Conservation (phyloP, 2,113 vertebrate genomes). For the Hippocampus mohnikei region DNA sequence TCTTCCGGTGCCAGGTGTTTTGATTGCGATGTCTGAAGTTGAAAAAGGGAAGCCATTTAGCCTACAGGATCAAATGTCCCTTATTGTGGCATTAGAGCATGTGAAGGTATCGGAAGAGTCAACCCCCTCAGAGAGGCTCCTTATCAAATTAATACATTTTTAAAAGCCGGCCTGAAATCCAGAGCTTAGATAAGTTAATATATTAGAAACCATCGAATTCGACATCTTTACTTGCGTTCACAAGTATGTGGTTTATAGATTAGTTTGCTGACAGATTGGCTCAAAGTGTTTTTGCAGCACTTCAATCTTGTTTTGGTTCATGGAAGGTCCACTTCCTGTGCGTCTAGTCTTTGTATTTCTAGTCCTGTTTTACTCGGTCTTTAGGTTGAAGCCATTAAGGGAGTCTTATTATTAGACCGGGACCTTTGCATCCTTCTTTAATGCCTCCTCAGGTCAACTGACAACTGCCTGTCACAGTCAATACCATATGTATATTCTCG, state of each 20-base stretch:
- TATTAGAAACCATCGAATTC: not conserved
- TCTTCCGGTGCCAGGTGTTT: constrained; percentile 3
- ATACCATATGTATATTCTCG: not conserved
- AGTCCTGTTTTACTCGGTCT: constrained; percentile 3
- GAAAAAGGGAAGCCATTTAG: not conserved
- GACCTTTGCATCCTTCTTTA: constrained; percentile 18
- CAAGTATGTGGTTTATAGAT: not conserved
- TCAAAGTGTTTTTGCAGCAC: not conserved
- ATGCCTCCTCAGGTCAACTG: constrained; percentile 1
- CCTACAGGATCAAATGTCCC: constrained; percentile 3
- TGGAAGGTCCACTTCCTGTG: not conserved
- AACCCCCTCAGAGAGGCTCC: not conserved
- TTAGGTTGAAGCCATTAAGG: constrained; percentile 15
- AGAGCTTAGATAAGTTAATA: not conserved
- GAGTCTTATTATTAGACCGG: constrained; percentile 22
- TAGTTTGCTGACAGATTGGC: not conserved
- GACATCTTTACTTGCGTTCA: not conserved
- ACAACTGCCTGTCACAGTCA: not conserved
- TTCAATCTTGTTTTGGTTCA: not conserved
- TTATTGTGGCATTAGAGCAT: constrained; percentile 38
- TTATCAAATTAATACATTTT: not conserved
- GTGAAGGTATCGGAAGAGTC: not conserved
- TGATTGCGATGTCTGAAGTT: not conserved
- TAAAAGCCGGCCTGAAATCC: not conserved
- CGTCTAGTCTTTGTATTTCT: constrained; percentile 9